phyloP scores from a whole-genome alignment of 2,888 invertebrate genomes.

The Tyria jacobaeae region DNA sequence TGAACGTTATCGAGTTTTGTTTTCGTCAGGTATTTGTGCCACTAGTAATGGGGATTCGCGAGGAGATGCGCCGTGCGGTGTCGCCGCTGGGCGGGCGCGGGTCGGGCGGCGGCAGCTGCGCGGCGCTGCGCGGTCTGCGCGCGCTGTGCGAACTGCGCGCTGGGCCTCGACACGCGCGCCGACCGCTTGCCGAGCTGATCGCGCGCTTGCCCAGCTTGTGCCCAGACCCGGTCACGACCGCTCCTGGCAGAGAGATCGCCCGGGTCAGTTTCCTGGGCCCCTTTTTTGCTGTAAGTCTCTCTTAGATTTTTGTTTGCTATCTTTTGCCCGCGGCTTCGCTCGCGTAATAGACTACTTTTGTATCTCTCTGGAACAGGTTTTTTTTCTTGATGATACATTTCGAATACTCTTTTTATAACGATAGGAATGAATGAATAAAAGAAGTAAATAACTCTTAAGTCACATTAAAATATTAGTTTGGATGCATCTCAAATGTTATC shows the following conservation, averaged over 20 bases:
- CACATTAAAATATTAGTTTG: too few relatives aligned
- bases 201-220: constrained; percentile 86
- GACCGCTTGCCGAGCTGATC: constrained; percentile 89
- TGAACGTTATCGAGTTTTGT: background rate
- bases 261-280: constrained; percentile 95
- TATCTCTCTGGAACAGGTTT: too few relatives aligned
- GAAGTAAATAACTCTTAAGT: too few relatives aligned
- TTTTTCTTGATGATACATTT: too few relatives aligned
- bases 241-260: constrained; percentile 94
- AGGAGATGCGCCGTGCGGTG: constrained; percentile 89
- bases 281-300: constrained; percentile 90
- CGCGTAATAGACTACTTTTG: too few relatives aligned
- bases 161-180: constrained; percentile 87
- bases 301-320: background rate
- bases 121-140: constrained; percentile 90
- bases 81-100: constrained; percentile 89
- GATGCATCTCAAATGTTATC: too few relatives aligned
- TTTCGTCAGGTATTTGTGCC: constrained; percentile 74
- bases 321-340: too few relatives aligned
- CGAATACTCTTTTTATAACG: too few relatives aligned
- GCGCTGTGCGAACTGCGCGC: constrained; percentile 94
- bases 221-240: constrained; percentile 91
- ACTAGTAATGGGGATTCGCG: constrained; percentile 77
- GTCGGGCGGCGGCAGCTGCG: constrained; percentile 89
- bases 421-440: too few relatives aligned